Conservation (phyloP, 2,797 vertebrate genomes). For the Sebastes matsubarae region DNA sequence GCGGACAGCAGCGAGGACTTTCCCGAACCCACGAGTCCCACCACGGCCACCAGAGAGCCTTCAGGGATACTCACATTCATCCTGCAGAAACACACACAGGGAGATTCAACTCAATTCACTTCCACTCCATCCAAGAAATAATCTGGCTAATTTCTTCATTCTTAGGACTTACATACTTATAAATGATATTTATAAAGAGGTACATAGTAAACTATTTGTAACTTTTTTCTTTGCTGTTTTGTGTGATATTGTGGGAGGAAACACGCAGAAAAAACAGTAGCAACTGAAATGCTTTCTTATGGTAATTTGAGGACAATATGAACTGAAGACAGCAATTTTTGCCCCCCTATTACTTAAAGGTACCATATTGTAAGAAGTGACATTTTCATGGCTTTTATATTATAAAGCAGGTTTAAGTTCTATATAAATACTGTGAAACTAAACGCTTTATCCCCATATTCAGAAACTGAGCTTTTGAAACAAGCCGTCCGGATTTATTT, state of each 20-base stretch:
- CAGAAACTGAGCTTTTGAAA: too few species aligned
- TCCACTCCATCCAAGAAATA: not conserved
- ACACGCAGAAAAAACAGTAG: not conserved
- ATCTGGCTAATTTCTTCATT: not conserved
- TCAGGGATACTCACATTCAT: conserved; percentile 88
- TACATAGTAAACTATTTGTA: not conserved
- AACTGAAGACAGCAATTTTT: too few species aligned
- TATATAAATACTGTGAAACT: too few species aligned
- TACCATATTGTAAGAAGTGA: too few species aligned
- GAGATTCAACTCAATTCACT: not conserved
- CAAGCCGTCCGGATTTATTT: too few species aligned
- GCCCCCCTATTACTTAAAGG: too few species aligned
- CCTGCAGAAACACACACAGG: conserved; percentile 73
- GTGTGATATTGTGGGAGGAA: not conserved
- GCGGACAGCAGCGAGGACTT: conserved; percentile 95
- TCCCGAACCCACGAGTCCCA: conserved; percentile 95
- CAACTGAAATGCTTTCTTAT: too few species aligned
- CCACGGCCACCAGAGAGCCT: conserved; percentile 91
- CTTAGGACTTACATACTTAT: not conserved
- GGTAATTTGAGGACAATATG: too few species aligned
- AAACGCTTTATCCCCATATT: too few species aligned
- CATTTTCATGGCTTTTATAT: too few species aligned
- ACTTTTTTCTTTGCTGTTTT: not conserved
- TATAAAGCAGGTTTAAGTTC: too few species aligned
- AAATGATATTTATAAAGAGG: not conserved